Conservation (phyloP, 2,888 invertebrate genomes). For the Tineola bisselliella region DNA sequence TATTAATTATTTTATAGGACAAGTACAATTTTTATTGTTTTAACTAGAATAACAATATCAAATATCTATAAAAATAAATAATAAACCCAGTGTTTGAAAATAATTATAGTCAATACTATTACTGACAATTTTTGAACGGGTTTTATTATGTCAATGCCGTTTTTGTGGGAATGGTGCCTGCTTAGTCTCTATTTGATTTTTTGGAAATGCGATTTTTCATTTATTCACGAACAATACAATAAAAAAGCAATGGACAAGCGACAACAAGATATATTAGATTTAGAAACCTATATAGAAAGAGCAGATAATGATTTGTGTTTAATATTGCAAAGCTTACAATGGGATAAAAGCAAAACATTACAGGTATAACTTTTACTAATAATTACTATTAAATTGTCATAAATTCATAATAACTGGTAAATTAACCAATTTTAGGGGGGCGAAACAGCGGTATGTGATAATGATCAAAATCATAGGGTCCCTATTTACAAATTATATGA, state of each 20-base stretch:
- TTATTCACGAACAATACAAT: too few species aligned
- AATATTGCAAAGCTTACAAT: slow-evolving; percentile 48
- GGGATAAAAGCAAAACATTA: slow-evolving; percentile 38
- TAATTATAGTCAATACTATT: too few species aligned
- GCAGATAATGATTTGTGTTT: slow-evolving; percentile 43
- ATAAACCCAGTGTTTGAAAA: too few species aligned
- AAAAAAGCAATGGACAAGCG: slow-evolving; percentile 42
- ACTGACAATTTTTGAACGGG: too few species aligned
- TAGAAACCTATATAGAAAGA: slow-evolving; percentile 31
- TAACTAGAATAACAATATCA: too few species aligned
- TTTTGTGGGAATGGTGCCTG: too few species aligned
- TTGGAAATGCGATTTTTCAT: too few species aligned
- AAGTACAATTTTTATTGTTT: too few species aligned
- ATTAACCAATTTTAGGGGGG: slow-evolving; percentile 26
- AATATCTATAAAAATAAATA: too few species aligned
- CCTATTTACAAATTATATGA: slow-evolving; percentile 24
- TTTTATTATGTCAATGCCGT: too few species aligned
- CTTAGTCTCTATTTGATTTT: too few species aligned
- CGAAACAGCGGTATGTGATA: slow-evolving; percentile 29
- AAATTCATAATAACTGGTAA: background rate
- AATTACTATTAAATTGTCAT: background rate
- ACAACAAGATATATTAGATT: slow-evolving; percentile 27
- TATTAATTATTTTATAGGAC: too few species aligned
- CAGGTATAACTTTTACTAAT: slow-evolving; percentile 28
- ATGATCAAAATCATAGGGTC: slow-evolving; percentile 35